Evolutionary conservation across 2,797 vertebrate genomes (phyloP), one percentile per base, ranked within the genome.

Genomic region (Sebastes minor): DNA sequence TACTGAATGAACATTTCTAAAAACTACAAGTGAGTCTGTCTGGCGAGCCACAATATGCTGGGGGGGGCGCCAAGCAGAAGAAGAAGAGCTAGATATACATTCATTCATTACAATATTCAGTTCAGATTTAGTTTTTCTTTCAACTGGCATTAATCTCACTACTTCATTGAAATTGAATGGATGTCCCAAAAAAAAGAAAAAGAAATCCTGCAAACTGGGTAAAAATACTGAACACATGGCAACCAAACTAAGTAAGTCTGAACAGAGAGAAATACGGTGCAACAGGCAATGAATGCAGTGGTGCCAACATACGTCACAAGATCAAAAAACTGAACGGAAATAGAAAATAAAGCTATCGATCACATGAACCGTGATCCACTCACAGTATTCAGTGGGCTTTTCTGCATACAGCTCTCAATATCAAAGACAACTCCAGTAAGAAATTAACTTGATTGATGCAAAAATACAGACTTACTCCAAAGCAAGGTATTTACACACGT

Each of bases 371-470:
- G 95, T 94, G 95, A 97, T 96, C 95, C 92, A 85, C 95, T 95
- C 93, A 98, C 96, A 98, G 97, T 97, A 96, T 96, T 96, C 93
- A 89, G 96, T 95, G 95, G 96, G 95, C 94, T 94, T 38, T 75
- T 94, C 94, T 94, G 95, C 94, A 95, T 93, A 94, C 92, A 90
- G 90, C 88, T 89, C 91, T 90, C 73, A 95, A 95, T 95, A 96
- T 96, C 94, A 95, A 96, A 97, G 95, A 97, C 94, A 92, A 92
- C 92, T 96, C 95, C 93, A 93, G 94, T 96, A 96, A 94, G 94
- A 98, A 97, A 94, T 94, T 83, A 95, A 95, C 94, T 86, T 85
- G 94, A 88, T 76, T 91, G 94, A 96, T 97, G 96, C 96, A 97
- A 97, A 97, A 97, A 97, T 97, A 97, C 95, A 95, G 96, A 80